These are phyloP conservation scores for Dryobota labecula DNA, from an alignment of 2,888 invertebrate genomes.

Conservation along the genomic window DNA sequence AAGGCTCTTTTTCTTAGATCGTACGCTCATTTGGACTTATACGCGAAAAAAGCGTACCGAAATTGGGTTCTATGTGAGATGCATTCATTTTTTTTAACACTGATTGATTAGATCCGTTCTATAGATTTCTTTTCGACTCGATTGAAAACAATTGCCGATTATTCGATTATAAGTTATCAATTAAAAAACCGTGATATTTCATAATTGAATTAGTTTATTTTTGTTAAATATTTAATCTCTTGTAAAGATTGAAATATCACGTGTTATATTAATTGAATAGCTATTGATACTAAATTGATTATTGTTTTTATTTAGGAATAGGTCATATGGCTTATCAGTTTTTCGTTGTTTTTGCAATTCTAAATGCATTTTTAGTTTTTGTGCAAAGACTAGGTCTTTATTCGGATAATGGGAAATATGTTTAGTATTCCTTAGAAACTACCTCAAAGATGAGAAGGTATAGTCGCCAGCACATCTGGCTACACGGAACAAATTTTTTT, in stretches of 20 bases:
- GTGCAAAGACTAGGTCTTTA: background rate
- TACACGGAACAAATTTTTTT: too few species aligned
- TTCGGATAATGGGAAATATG: background rate
- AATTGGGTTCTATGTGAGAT: constrained; percentile 74
- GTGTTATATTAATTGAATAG: constrained; percentile 30
- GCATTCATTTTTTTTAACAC: constrained; percentile 71
- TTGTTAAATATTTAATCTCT: constrained; percentile 12
- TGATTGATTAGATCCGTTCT: constrained; percentile 67
- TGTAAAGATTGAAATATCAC: constrained; percentile 23
- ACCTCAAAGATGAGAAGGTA: background rate
- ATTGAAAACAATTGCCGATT: constrained; percentile 28
- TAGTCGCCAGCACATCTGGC: too few species aligned
- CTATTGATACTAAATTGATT: constrained; percentile 27
- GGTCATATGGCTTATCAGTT: constrained; percentile 20
- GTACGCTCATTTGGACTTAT: constrained; percentile 66
- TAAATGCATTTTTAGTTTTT: constrained; percentile 14
- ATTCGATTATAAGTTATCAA: constrained; percentile 2
- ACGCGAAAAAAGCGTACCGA: constrained; percentile 82
- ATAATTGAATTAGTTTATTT: constrained; percentile 37
- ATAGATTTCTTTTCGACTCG: constrained; percentile 20
- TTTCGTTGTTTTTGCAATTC: constrained; percentile 17
- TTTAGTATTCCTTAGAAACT: background rate
- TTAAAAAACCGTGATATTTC: constrained; percentile 6
- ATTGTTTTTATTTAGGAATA: constrained; percentile 35
- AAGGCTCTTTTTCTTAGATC: constrained; percentile 69